Evolutionary conservation across 35 echinoderm and acorn worm genomes (phyloP), one percentile per base, ranked within the genome.

Genomic region (Heliocidaris tuberculata): DNA sequence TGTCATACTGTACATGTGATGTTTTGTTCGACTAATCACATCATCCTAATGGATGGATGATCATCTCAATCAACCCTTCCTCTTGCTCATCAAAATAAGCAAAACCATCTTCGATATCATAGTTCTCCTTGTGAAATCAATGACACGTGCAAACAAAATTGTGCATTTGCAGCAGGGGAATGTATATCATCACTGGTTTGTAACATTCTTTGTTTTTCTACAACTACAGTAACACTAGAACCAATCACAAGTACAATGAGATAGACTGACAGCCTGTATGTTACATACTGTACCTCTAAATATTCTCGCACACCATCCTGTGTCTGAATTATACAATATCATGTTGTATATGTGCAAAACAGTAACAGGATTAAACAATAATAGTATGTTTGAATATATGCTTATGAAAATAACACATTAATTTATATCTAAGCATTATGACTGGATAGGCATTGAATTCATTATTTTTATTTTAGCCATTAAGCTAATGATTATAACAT

Each of bases 301-400:
- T 85, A 85, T 85, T 94, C 78, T 32, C 13, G 32, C 9, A 94
- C 32, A 48, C 78, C 78, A 85, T 86, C 93, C 59, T 94, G 93
- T 4, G 78, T 71, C 60, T 86, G 49, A 32, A 17, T 94, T 85
- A 19, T 85, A 17, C 65, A 85, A 85, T 94, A 30, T 16, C 27
- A 19, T n/a, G 27, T 78, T 78, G 21, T 24, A 78, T n/a, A n/a
- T n/a, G 27, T 29, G 50, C 47, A 93, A 56, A 2, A 48, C 11
- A 54, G n/a, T 32, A 31, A 86, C 85, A 88, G 19, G 65, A 24
- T 78, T n/a, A 78, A 78, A 78, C 65, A 6, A 27, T 19, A 9
- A n/a, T 7, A 19, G 24, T 71, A 27, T 4, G 24, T 70, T 15
- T 70, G 0, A 78, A 3, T 27, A 78, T 78, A 21, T 78, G 27